Evolutionary conservation across 2,888 invertebrate genomes (phyloP), one percentile per base, ranked within the genome.

Genomic region (Agrochola circellaris): DNA sequence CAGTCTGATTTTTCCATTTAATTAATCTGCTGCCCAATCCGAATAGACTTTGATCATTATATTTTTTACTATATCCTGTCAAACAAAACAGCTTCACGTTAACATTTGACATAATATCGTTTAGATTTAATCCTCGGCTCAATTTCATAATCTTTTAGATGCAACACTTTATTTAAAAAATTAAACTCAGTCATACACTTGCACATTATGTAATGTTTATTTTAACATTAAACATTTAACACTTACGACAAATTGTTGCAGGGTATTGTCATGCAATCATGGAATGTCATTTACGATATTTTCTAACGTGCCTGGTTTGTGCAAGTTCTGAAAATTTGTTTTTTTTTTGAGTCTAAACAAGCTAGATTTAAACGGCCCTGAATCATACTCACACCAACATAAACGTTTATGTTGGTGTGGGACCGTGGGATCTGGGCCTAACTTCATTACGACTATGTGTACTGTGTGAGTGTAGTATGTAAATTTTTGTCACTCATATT

Each of bases 251-350:
- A 84, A 88, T 86, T 79, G 60, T 85, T 92, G 89, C 94, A 93
- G 93, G 93, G 93, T 93, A 93, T 88, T 88, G 87, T 92, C 93
- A 93, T 93, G 87, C 90, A 90, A 87, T 91, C 91, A 90, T 92
- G 89, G 87, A 88, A 73, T 80, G 75, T 85, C 87, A 88, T 84
- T 75, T 68, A 70, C 79, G 20, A 70, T 78, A 26, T 64, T 85
- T 83, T 89, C 61, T 71, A 80, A 88, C 78, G 75, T 75, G 78
- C 68, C 64, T 84, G 77, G 42, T 75, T 75, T 75, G 83, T 86
- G 86, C 86, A 85, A 81, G 81, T 77, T 67, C 73, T 70, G 68
- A 51, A 79, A 67, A 69, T 77, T 81, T 77, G 65, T 79, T 88
- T 87, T 84, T 87, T 84, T 75, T 79, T 75, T 58, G n/a, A 17